Conservation (phyloP, 2,888 invertebrate species). For the Rhamnusium bicolor region DNA sequence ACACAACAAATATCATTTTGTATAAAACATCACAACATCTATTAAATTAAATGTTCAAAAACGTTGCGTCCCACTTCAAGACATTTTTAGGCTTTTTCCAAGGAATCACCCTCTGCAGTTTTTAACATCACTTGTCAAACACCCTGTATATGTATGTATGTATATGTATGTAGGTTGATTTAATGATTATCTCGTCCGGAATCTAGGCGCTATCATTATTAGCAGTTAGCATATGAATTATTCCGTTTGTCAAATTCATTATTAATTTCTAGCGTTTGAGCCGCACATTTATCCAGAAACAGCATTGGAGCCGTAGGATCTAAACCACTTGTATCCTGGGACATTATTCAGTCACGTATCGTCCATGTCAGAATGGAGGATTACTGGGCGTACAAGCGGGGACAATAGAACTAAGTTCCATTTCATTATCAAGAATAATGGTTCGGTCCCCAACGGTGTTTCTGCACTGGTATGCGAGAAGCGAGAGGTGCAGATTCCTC, state of each 20-base stretch:
- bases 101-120: too few relatives aligned
- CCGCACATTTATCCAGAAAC: neutral
- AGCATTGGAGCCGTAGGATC: neutral
- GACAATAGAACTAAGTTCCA: constrained; percentile 38
- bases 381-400: constrained; percentile 22
- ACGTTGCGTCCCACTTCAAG: too few relatives aligned
- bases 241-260: constrained; percentile 3
- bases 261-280: neutral
- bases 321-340: constrained; percentile 12
- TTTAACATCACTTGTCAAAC: too few relatives aligned
- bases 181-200: neutral
- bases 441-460: constrained; percentile 26
- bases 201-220: neutral
- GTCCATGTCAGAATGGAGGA: constrained; percentile 18
- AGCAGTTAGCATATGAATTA: neutral
- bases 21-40: too few relatives aligned
- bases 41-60: too few relatives aligned
- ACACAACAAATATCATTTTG: too few relatives aligned
- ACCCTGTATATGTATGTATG: too few relatives aligned
- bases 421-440: constrained; percentile 39
- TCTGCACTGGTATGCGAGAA: constrained; percentile 17
- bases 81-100: too few relatives aligned
- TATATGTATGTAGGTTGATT: too few relatives aligned
- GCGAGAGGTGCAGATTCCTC: constrained; percentile 38
- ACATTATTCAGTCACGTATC: constrained; percentile 29